Evolutionary conservation across 2,888 invertebrate species (phyloP), one percentile per base, ranked within the genome.

Genomic region (Lasioglossum pauxillum): DNA sequence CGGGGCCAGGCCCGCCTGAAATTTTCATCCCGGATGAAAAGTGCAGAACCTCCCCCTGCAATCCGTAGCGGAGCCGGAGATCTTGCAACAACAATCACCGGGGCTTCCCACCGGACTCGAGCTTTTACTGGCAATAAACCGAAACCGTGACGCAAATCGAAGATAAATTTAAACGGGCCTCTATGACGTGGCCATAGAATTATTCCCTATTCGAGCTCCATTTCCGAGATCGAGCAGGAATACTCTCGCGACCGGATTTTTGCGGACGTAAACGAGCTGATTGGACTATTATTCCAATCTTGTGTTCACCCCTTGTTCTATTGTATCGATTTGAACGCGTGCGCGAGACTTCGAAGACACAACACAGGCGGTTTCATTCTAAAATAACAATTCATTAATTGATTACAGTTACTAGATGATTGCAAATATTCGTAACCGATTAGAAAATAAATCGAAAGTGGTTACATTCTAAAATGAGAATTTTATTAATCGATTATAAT

Each of bases 111-210:
- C 16, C 46, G 41, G 78, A 82, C 73, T 38, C 67, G 77, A 74
- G 83, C 84, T 85, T 83, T 83, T 85, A 85, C 85, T 85, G 85
- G 85, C 85, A 85, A 85, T 84, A 85, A 85, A 85, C 85, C 78
- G 85, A 83, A 72, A 57, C 60, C 53, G 79, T 85, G 85, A 85
- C 85, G 85, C 78, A 85, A 83, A 85, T 83, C 84, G 75, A 44
- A 76, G 85, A 85, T 83, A 85, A 83, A 83, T 85, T 85, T 85
- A 85, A 85, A 85, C 85, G 79, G 64, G 64, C 67, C n/a, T 71
- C 72, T 38, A 78, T 79, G 79, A 79, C 84, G 84, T 78, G 75
- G 64, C 53, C 35, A 75, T 75, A 72, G 85, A 83, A 79, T 85
- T 73, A 79, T 79, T 84, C 72, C 67, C 78, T 53, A 67, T 46